Evolutionary conservation across 2,888 invertebrate species (phyloP).

Genomic region (Antheraea assamensis): DNA sequence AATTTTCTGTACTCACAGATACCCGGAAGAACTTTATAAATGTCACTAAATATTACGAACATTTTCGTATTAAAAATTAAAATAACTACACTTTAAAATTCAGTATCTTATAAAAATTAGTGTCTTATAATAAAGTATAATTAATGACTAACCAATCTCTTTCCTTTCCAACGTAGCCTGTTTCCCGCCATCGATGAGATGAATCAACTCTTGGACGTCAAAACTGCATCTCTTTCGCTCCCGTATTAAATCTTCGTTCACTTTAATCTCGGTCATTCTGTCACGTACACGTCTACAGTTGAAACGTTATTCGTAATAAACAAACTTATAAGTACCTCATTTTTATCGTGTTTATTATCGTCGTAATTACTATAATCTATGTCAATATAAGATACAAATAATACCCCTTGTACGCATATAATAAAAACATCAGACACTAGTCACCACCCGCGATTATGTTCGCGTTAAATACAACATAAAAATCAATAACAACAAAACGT

Average conservation of each 20-base stretch:
- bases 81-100: no score
- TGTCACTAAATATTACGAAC: no score
- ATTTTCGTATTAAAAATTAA: no score
- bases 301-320: background rate
- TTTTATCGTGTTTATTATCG: background rate
- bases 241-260: constrained; percentile 85
- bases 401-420: background rate
- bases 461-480: no score
- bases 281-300: constrained; percentile 23
- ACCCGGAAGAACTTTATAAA: no score
- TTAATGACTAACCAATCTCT: constrained; percentile 52
- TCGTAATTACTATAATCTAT: background rate
- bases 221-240: constrained; percentile 88
- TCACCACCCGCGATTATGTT: no score
- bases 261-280: constrained; percentile 42
- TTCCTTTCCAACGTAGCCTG: constrained; percentile 85
- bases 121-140: background rate
- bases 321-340: background rate
- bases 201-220: constrained; percentile 86
- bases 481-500: no score
- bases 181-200: constrained; percentile 88
- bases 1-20: no score
- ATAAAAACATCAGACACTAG: background rate
- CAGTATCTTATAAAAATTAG: no score
- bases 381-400: background rate